Base-by-base conservation (phyloP, 1,140 invertebrate species). In the Anastrepha obliqua region DNA sequence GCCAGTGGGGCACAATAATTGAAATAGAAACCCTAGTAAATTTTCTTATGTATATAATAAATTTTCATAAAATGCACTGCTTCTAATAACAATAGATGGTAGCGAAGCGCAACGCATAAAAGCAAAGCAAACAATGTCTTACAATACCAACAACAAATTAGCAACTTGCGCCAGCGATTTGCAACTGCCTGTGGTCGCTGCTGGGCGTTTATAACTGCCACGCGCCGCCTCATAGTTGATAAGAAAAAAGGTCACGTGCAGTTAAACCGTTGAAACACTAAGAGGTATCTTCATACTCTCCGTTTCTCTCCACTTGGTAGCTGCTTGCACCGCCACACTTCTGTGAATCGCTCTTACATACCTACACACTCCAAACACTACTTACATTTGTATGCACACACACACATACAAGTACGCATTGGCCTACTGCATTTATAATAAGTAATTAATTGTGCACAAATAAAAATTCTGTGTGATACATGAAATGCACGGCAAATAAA, bases 21-120 rank as follows among this genome's bases (percentile, higher is more conserved):
- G 85, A 62, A 86, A 86, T 86, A 62, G 85, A 86, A 86, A 86
- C 42, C 58, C 44, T 59, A 62, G 85, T 86, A 86, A 86, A 86
- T 86, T 86, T 86, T 86, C 85, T 39, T 64, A 86, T 13, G 55
- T 7, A 42, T 62, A 60, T 65, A 86, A 86, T 86, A 86, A 86
- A 86, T 62, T 86, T 86, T 86, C 85, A 86, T 86, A 60, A 86
- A 81, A 86, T 86, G 59, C 62, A 65, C 55, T 60, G 59, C 5
- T 13, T 29, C 47, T 65, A 65, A 86, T 42, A 86, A 60, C 58
- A 86, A 86, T 60, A 60, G 51, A 86, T 8, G 85, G n/a, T 58
- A 47, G 29, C 85, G 59, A 47, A 11, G 74, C 47, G 8, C 74
- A 81, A 42, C 47, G 74, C n/a, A 51, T 51, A 81, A 81, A 15